Conservation (phyloP, 2,888 invertebrate genomes). For the Metopia argyrocephala region DNA sequence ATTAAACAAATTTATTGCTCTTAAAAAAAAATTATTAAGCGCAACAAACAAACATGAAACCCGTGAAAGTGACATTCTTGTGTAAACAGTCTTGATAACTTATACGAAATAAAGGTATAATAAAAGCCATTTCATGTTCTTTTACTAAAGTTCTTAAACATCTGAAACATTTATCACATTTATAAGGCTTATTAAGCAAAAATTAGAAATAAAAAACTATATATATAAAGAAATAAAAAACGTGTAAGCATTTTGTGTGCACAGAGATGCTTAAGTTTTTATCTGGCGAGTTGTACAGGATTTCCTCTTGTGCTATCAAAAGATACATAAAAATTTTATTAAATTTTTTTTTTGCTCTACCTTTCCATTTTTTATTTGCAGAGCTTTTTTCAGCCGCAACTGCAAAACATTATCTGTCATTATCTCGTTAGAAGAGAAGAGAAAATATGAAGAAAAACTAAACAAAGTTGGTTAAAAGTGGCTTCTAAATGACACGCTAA, state of each 20-base stretch:
- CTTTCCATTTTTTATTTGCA: background rate
- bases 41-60: background rate
- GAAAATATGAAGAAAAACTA: background rate
- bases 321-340: background rate
- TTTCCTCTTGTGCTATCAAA: slow-evolving; percentile 9
- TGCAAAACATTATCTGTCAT: slow-evolving; percentile 44
- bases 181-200: background rate
- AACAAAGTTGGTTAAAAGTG: background rate
- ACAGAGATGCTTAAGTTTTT: background rate
- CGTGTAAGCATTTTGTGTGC: too few species aligned
- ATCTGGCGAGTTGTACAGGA: slow-evolving; percentile 1
- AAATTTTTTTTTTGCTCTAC: slow-evolving; percentile 1
- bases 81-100: too few species aligned
- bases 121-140: background rate
- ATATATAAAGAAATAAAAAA: background rate
- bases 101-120: slow-evolving; percentile 6
- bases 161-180: background rate
- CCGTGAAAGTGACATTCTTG: too few species aligned
- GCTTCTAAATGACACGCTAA: slow-evolving; percentile 34
- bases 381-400: slow-evolving; percentile 10
- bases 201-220: background rate
- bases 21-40: slow-evolving; percentile 47
- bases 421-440: slow-evolving; percentile 21
- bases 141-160: background rate
- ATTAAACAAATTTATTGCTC: too few species aligned